phyloP scores from a whole-genome alignment of 1,140 invertebrate genomes.

The Sycophaga agraensis region DNA sequence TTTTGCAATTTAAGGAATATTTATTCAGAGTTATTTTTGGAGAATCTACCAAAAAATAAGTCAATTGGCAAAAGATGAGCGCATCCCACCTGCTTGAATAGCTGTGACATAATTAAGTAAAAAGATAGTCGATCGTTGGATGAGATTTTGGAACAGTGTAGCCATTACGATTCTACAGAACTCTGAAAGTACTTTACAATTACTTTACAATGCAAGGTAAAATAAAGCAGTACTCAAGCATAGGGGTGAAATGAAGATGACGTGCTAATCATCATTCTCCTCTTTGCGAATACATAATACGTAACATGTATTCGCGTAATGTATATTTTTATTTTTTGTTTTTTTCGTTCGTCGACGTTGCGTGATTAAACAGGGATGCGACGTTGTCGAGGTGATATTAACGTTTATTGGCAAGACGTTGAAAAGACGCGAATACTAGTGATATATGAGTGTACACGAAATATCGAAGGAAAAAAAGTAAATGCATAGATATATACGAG shows the following conservation, averaged over 20 bases:
- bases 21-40: too few relatives aligned
- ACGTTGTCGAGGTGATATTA: conserved; percentile 21
- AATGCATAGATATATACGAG: conserved; percentile 23
- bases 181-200: too few relatives aligned
- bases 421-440: not conserved
- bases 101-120: too few relatives aligned
- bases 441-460: conserved; percentile 10
- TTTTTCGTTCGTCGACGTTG: conserved; percentile 9
- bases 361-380: not conserved
- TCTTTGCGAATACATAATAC: not conserved
- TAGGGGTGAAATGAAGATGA: not conserved
- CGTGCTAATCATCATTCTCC: not conserved
- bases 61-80: too few relatives aligned
- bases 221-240: too few relatives aligned
- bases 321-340: conserved; percentile 14
- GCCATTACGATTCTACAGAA: too few relatives aligned
- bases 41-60: too few relatives aligned
- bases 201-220: too few relatives aligned
- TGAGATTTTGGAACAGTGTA: too few relatives aligned
- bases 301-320: not conserved
- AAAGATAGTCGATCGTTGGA: too few relatives aligned
- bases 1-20: too few relatives aligned
- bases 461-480: not conserved
- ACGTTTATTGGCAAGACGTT: conserved; percentile 6
- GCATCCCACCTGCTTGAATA: too few relatives aligned